Base-by-base conservation (phyloP, 2,888 invertebrate species). In the Drosophila tripunctata region DNA sequence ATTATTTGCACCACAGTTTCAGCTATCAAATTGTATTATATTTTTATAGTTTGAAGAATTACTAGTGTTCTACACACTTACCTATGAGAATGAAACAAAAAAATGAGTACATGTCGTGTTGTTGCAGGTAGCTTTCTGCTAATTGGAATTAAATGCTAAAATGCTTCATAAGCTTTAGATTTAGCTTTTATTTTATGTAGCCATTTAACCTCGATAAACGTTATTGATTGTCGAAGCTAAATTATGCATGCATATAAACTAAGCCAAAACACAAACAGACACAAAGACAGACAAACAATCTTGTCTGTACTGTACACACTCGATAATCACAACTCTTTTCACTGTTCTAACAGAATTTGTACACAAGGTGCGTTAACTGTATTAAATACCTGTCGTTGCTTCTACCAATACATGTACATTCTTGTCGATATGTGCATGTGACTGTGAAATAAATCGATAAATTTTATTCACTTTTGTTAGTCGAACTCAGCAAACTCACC, bases 391-490 rank as follows among this genome's bases (percentile, higher is more conserved):
- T 40, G 38, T 3, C 4, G n/a, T 15, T 21, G 22, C 14, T 19
- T 33, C 21, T 15, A 19, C 21, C 31, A 31, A 41, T 10, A 52
- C 22, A 14, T 6, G 12, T 19, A 41, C 38, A 19, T 14, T 17
- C 14, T 7, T 50, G 41, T 38, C 38, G 19, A 47, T 57, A 48
- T 47, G 43, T 47, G 43, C 38, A 33, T 48, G 38, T 58, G n/a
- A 8, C 60, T 31, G 40, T 38, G 24, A 52, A 64, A 55, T 64
- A 64, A 81, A 82, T 84, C 82, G 73, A 83, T 82, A 77, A 68
- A 84, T 79, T 84, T 77, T 77, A 84, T 79, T 73, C 60, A 66
- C 77, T 83, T 84, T 75, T 75, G 58, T 73, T 75, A 36, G 72
- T 36, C 43, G 61, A 64, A n/a, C n/a, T n/a, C n/a, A n/a, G n/a